Conservation (phyloP, 2,888 invertebrate species). For the Oscheius sp. region DNA sequence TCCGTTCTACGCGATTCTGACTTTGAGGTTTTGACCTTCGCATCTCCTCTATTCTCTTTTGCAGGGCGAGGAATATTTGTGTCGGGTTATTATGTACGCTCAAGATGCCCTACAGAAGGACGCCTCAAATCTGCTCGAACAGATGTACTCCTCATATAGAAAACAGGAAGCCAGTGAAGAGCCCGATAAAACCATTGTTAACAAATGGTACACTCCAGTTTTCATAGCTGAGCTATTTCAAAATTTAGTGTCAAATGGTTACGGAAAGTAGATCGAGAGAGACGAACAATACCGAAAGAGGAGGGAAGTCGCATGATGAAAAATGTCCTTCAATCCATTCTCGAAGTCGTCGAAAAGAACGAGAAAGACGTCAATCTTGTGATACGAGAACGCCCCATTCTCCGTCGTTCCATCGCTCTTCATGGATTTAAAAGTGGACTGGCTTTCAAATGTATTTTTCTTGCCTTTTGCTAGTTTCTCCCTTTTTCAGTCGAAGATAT, state of each 20-base stretch:
- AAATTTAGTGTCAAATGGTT: slow-evolving; percentile 11
- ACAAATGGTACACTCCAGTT: slow-evolving; percentile 29
- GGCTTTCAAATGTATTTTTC: slow-evolving; percentile 19
- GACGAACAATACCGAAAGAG: neutral
- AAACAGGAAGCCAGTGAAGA: neutral
- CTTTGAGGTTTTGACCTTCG: slow-evolving; percentile 9
- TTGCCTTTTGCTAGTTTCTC: neutral
- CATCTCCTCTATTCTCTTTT: neutral
- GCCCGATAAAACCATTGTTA: slow-evolving; percentile 11
- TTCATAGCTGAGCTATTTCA: neutral
- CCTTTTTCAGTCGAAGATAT: slow-evolving; percentile 28
- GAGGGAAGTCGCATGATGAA: slow-evolving; percentile 6
- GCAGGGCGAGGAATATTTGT: slow-evolving; percentile 35
- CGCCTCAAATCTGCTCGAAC: slow-evolving; percentile 20
- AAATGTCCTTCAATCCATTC: slow-evolving; percentile 22
- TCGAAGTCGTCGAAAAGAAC: slow-evolving; percentile 31
- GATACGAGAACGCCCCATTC: slow-evolving; percentile 2
- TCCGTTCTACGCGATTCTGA: neutral
- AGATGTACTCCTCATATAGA: slow-evolving; percentile 16
- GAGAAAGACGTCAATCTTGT: slow-evolving; percentile 3
- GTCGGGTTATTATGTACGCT: slow-evolving; percentile 12
- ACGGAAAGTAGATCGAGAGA: neutral
- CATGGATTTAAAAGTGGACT: slow-evolving; percentile 18
- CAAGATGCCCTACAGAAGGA: slow-evolving; percentile 10
- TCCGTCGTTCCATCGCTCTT: slow-evolving; percentile 14